A percentile compares a stretch with the other conserved stretches of the same genome.
Evolutionary conservation across 2,113 vertebrate species (phyloP).

Genomic region (Phyllostomus discolor): DNA sequence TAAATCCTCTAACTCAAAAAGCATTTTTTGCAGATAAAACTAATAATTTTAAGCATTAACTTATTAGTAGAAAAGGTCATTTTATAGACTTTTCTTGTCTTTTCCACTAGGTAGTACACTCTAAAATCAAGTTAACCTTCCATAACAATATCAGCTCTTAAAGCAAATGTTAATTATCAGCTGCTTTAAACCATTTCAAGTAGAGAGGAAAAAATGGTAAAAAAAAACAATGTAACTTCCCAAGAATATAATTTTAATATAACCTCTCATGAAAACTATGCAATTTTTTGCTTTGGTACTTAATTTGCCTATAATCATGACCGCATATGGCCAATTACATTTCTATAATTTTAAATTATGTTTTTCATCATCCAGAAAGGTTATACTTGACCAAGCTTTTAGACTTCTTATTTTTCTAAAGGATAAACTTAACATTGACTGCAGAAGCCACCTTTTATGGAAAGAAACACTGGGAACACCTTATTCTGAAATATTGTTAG

Average conservation of each 20-base stretch:
- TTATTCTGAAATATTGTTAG: not conserved
- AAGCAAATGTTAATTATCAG: not conserved
- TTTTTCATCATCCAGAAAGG: not conserved
- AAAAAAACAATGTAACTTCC: not conserved
- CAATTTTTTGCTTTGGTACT: not conserved
- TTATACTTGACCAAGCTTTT: not conserved
- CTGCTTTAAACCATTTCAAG: not conserved
- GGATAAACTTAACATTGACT: not conserved
- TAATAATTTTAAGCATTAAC: not conserved
- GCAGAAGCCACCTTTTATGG: not conserved
- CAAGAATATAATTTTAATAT: not conserved
- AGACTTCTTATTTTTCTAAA: not conserved
- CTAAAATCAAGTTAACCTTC: not conserved
- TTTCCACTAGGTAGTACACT: not conserved
- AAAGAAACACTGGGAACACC: not conserved
- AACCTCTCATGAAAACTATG: not conserved
- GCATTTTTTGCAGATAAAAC: not conserved
- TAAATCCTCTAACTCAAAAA: not conserved
- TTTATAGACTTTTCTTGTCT: not conserved
- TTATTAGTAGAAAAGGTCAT: not conserved
- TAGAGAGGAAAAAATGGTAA: not conserved
- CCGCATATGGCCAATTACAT: not conserved
- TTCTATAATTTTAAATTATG: not conserved
- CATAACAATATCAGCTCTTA: not conserved
- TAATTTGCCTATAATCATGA: not conserved